Base-by-base conservation (phyloP, 1,140 invertebrate species). In the Arion vulgaris region DNA sequence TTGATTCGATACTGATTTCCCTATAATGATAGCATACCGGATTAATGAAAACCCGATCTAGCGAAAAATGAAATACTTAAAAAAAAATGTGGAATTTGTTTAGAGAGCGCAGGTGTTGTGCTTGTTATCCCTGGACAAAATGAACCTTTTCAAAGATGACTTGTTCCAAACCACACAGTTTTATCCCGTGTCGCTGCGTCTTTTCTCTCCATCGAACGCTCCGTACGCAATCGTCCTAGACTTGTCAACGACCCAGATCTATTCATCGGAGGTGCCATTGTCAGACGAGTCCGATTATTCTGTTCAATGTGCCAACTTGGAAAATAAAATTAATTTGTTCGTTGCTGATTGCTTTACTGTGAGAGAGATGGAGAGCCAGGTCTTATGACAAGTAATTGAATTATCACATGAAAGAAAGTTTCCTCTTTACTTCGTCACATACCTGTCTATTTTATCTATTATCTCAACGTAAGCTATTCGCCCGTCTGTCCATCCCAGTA, bases 261-360 rank as follows among this genome's bases (percentile, higher is more conserved):
- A 66, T 66, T 66, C 62, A 53, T 76, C n/a, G 49, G 34, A 51
- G 45, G 9, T 15, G 51, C 38, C 23, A 53, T 76, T 51, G 38
- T 76, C 41, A 76, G 38, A 19, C n/a, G 19, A n/a, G 38, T 73
- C 34, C 38, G 9, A 45, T 49, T 76, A 51, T 76, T 45, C 19
- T 76, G 5, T 7, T 34, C 17, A 32, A n/a, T 9, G 11, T 13
- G 62, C 5, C 62, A 32, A 66, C 62, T 66, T 28, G 62, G 62
- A 66, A 34, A 66, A 66, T 66, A 66, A 34, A 66, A 66, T 66
- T 66, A 66, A 66, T 66, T 32, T 32, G 62, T 32, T 66, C n/a
- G 28, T 32, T 32, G 28, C 62, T 32, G 62, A 66, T 66, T 66
- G 62, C 62, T n/a, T 32, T 28, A 7, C 62, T 34, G 62, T 23